A percentile compares a stretch with the other conserved stretches of the same genome.
Conservation (phyloP, 1,140 invertebrate genomes). For the Drosophila sucinea region DNA sequence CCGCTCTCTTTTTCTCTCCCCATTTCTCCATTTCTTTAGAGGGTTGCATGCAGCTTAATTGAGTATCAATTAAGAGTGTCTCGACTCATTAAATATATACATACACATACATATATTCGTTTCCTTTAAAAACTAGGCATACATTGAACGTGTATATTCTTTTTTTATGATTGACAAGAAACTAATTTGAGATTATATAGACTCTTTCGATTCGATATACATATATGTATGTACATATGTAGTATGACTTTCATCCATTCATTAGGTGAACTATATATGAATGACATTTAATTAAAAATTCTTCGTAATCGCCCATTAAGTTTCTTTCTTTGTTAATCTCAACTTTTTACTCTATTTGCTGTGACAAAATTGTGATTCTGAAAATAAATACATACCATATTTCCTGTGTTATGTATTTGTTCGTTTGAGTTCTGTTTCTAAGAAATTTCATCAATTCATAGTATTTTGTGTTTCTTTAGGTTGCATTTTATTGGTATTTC, state of each 20-base stretch:
- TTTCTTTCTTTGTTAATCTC: too few species aligned
- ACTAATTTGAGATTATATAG: not conserved
- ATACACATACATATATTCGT: not conserved
- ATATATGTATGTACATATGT: too few species aligned
- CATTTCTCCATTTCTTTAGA: constrained; percentile 31
- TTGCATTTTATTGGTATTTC: constrained; percentile 1
- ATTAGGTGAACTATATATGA: too few species aligned
- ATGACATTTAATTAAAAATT: too few species aligned
- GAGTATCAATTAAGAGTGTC: constrained; percentile 79
- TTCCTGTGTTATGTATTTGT: not conserved
- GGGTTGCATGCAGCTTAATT: constrained; percentile 59
- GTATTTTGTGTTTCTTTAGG: too few species aligned
- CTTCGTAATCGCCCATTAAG: too few species aligned
- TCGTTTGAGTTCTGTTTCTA: not conserved
- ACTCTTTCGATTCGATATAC: too few species aligned
- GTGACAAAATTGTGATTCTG: too few species aligned
- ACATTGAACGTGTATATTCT: not conserved
- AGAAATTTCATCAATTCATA: not conserved
- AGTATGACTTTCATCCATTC: too few species aligned
- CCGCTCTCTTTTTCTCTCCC: too few species aligned
- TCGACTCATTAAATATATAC: constrained; percentile 66
- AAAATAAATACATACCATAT: not conserved
- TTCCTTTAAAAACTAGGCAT: constrained; percentile 1
- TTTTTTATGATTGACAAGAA: not conserved
- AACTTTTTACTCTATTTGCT: too few species aligned